Base-by-base conservation (phyloP, 2,797 vertebrate species). In the Galaxias olidus region DNA sequence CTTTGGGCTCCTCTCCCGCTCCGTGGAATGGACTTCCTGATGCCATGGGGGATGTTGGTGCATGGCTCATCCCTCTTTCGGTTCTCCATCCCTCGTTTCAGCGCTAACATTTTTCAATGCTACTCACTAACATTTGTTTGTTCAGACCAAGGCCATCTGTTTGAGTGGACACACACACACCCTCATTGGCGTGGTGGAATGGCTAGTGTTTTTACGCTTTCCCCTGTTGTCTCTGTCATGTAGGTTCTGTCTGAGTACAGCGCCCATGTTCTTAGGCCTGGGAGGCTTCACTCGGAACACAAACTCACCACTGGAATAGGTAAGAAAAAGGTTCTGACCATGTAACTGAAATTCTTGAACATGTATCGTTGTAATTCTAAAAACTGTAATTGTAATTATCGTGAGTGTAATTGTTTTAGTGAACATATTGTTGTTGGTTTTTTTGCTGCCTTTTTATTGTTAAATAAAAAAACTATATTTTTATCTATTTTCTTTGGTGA, bases 41-140 rank as follows among this genome's bases (percentile, higher is more conserved):
- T 84, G 81, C 63, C 61, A 89, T n/a, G 90, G 83, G 90, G 89
- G 87, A 88, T 88, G 86, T 91, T 93, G 30, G 30, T 30, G 94
- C 94, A 96, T 94, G 94, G 79, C 90, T 81, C 79, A 84, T 78
- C 89, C 45, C 80, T 77, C 61, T 84, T 85, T 84, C 78, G 66
- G 52, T 50, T 69, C 83, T 79, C 80, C 82, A 77, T 44, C 19
- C 46, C 48, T 54, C 40, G 17, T 62, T 55, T 59, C 81, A 86
- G 85, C 91, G 92, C 94, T 95, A 94, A 93, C 88, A 87, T 78
- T 85, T 92, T 73, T 85, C 82, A 86, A 83, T 92, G 90, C 79
- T 85, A 92, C 93, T 92, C 94, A 93, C 93, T 95, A 94, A 95
- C 92, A 87, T 80, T 54, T 85, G 89, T 90, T 87, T 91, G 87